phyloP scores from a whole-genome alignment of 2,888 invertebrate species.

The Allygus modestus region DNA sequence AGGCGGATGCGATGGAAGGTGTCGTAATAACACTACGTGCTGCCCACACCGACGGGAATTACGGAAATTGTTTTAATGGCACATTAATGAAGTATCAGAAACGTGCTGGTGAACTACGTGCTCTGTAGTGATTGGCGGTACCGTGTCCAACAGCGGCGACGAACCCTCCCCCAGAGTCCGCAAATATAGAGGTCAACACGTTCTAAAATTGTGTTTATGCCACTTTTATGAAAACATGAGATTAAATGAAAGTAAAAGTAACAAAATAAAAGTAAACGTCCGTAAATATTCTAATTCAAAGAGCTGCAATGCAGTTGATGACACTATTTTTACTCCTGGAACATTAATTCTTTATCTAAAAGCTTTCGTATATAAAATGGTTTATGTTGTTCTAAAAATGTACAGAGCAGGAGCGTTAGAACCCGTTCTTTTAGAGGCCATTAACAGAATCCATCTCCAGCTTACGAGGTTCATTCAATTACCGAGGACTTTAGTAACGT shows the following conservation, averaged over 20 bases:
- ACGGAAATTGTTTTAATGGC: constrained; percentile 46
- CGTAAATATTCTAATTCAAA: no score
- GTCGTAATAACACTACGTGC: constrained; percentile 22
- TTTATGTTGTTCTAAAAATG: constrained; percentile 36
- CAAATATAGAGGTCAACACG: no score
- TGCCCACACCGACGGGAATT: background rate
- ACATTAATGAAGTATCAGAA: constrained; percentile 42
- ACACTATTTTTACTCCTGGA: background rate
- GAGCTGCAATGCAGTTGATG: no score
- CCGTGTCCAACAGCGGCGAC: no score
- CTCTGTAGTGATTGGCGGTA: background rate
- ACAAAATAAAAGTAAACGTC: no score
- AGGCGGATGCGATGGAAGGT: constrained; percentile 40
- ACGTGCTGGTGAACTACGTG: constrained; percentile 37
- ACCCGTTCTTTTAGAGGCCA: constrained; percentile 22
- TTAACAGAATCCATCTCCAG: constrained; percentile 37
- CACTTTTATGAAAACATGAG: no score
- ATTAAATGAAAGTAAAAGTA: no score
- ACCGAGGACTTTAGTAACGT: background rate
- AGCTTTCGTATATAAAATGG: constrained; percentile 10
- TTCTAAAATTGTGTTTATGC: no score
- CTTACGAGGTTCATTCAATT: constrained; percentile 41
- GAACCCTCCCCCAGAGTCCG: background rate
- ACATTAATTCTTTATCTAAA: constrained; percentile 12
- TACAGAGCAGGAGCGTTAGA: constrained; percentile 12